Percentiles rank a stretch among this genome's conserved stretches.
Evolutionary conservation across 1,140 invertebrate species (phyloP).

Genomic region (Drosophila leontia): DNA sequence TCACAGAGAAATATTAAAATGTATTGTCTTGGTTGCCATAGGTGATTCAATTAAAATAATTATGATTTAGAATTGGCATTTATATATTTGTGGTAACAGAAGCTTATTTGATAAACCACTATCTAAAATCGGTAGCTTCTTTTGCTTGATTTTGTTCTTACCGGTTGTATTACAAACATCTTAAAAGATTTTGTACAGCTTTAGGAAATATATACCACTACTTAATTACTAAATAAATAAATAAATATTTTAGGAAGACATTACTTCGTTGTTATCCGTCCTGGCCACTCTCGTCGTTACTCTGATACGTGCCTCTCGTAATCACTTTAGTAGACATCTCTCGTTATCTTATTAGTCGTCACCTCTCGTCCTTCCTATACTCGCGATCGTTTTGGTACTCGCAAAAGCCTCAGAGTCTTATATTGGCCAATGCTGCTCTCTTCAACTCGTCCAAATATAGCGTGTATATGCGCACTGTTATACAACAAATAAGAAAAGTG

Average conservation of each 20-base stretch:
- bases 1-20: neutral
- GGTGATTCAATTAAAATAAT: neutral
- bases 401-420: neutral
- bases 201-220: neutral
- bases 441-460: neutral
- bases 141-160: neutral
- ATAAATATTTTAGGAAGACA: too few relatives aligned
- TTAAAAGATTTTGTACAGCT: neutral
- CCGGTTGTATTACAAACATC: too few relatives aligned
- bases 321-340: neutral
- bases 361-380: neutral
- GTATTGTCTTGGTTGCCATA: neutral
- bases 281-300: neutral
- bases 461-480: neutral
- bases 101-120: neutral
- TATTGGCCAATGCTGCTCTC: neutral
- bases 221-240: too few relatives aligned
- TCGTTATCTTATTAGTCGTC: neutral
- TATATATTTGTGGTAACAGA: neutral
- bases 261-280: neutral
- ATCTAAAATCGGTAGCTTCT: neutral
- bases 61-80: neutral
- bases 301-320: neutral
- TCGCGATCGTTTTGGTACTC: neutral
- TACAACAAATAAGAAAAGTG: constrained; percentile 1